These are phyloP conservation scores for Noctua janthe DNA, from an alignment of 2,888 invertebrate genomes.

Conservation along the genomic window DNA sequence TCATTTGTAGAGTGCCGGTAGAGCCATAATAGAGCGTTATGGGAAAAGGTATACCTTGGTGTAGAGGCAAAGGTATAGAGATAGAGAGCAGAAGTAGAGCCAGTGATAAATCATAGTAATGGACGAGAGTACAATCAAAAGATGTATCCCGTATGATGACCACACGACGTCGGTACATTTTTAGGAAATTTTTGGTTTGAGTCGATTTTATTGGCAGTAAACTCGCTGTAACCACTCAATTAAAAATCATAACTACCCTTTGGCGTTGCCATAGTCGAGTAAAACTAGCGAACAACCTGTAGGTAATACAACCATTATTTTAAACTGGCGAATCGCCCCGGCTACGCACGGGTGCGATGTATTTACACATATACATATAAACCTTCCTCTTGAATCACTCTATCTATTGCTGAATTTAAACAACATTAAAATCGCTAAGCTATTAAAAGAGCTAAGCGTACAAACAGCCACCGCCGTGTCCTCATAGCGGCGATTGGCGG, in stretches of 20 bases:
- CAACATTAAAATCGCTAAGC: too few species aligned
- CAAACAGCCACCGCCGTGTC: too few species aligned
- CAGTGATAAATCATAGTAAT: constrained; percentile 73
- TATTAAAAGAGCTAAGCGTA: too few species aligned
- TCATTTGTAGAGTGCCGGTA: constrained; percentile 45
- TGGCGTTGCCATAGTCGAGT: neutral
- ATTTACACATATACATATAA: too few species aligned
- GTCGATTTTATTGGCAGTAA: neutral
- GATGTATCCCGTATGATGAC: constrained; percentile 56
- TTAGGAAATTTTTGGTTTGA: neutral
- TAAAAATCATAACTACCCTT: neutral
- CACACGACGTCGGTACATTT: constrained; percentile 1
- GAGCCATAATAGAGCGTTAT: neutral
- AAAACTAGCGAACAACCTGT: neutral
- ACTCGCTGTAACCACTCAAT: neutral
- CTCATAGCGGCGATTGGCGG: too few species aligned
- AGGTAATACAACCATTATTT: neutral
- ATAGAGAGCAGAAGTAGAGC: constrained; percentile 26
- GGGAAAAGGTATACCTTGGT: neutral
- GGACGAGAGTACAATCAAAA: constrained; percentile 67
- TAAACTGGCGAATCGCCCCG: neutral
- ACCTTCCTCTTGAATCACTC: too few species aligned
- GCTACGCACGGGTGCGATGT: too few species aligned
- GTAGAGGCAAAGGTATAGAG: constrained; percentile 10
- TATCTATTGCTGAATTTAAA: too few species aligned